Percentiles rank a stretch among this genome's conserved stretches.
phyloP scores from a whole-genome alignment of 2,113 vertebrate genomes.

The Numenius arquata region DNA sequence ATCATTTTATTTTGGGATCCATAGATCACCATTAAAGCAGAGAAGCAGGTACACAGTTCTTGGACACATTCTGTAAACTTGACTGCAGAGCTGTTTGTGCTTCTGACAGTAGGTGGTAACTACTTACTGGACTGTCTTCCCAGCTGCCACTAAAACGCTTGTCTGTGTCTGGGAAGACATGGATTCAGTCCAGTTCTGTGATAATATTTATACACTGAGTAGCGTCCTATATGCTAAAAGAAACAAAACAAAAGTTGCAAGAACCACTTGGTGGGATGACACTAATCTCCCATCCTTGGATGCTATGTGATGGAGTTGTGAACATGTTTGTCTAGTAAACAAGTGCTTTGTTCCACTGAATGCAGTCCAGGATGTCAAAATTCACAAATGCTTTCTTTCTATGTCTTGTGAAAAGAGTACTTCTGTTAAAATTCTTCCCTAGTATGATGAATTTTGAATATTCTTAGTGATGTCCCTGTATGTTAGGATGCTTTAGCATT shows the following conservation, averaged over 20 bases:
- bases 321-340: not conserved
- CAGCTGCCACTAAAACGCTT: conserved; percentile 8
- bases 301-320: not conserved
- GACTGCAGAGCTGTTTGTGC: not conserved
- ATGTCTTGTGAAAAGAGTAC: not conserved
- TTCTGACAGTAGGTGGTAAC: not conserved
- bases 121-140: not conserved
- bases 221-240: not conserved
- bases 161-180: not conserved
- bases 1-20: not conserved
- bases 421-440: not conserved
- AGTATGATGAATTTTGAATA: not conserved
- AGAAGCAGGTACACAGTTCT: conserved; percentile 20
- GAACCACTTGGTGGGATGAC: not conserved
- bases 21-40: not conserved
- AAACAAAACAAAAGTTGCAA: not conserved
- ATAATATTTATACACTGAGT: not conserved
- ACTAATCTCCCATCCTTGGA: not conserved
- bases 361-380: not conserved
- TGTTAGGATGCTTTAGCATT: not conserved
- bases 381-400: not conserved
- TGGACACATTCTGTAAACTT: not conserved
- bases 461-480: not conserved
- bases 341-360: not conserved
- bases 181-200: not conserved